A percentile compares a stretch with the other conserved stretches of the same genome.
phyloP scores from a whole-genome alignment of 2,888 invertebrate genomes.

The Sesamia inferens region DNA sequence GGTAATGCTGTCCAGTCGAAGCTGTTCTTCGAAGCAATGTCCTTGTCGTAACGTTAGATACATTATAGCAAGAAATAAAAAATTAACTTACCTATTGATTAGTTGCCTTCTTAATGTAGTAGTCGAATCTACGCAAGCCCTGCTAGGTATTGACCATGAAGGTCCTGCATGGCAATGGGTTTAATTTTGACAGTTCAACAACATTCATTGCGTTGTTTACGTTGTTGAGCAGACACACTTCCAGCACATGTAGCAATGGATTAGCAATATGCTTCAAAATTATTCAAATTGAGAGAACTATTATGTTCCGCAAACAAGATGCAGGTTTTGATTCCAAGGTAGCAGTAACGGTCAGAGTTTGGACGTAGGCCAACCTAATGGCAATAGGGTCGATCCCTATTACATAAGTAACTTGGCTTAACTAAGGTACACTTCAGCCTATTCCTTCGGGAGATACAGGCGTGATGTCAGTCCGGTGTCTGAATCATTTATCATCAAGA shows the following conservation, averaged over 20 bases:
- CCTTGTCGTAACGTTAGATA: constrained; percentile 2
- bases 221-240: too few species aligned
- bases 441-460: not conserved
- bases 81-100: too few species aligned
- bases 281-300: too few species aligned
- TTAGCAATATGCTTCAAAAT: too few species aligned
- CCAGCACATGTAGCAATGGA: too few species aligned
- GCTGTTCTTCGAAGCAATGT: constrained; percentile 41
- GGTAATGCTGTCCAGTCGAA: constrained; percentile 25
- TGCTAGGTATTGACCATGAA: too few species aligned
- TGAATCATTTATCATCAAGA: too few species aligned
- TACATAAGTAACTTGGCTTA: not conserved
- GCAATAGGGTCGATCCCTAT: not conserved
- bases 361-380: not conserved
- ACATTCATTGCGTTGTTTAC: too few species aligned
- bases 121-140: not conserved
- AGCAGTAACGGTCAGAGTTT: not conserved
- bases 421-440: not conserved
- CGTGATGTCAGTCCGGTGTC: not conserved
- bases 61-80: constrained; percentile 4
- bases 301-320: not conserved
- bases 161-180: too few species aligned
- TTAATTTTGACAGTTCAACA: too few species aligned
- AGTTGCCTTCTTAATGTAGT: not conserved
- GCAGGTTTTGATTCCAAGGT: not conserved